These are phyloP conservation scores for Rhadina sibilatrix DNA, from an alignment of 2,113 vertebrate genomes.

Conservation along the genomic window DNA sequence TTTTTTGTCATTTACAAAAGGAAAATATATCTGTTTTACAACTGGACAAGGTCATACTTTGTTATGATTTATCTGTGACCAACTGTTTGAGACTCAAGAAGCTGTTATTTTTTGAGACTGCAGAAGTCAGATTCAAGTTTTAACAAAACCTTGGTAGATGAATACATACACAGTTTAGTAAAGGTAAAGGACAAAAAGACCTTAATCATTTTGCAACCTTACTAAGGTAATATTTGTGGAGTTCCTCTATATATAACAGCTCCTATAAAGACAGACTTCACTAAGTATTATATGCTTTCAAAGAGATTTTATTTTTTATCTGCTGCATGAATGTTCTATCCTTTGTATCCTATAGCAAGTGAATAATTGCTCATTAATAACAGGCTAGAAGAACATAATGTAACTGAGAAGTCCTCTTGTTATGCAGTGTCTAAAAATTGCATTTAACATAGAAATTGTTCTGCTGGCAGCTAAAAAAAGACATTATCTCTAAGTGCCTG, in stretches of 20 bases:
- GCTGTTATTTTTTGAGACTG: background rate
- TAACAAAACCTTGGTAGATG: background rate
- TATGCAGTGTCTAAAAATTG: conserved; percentile 1
- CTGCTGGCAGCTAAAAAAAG: background rate
- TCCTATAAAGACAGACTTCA: background rate
- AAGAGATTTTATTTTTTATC: background rate
- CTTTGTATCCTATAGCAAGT: background rate
- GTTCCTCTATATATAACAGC: background rate
- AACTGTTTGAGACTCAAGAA: background rate
- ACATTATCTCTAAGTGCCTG: background rate
- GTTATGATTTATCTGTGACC: background rate
- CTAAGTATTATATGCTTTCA: background rate
- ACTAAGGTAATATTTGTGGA: background rate
- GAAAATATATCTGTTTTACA: background rate
- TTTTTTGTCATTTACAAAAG: background rate
- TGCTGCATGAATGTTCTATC: background rate
- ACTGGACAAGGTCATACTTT: background rate
- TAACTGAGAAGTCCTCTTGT: background rate
- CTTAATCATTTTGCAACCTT: background rate
- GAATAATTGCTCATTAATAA: conserved; percentile 20
- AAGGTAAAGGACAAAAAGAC: background rate
- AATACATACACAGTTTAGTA: background rate
- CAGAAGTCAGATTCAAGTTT: background rate
- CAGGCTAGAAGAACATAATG: conserved; percentile 23
- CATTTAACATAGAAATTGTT: background rate